Percentiles rank a stretch among this genome's conserved stretches.
These are phyloP conservation scores for Cerastoderma edule DNA, from an alignment of 2,888 invertebrate species.

Conservation along the genomic window DNA sequence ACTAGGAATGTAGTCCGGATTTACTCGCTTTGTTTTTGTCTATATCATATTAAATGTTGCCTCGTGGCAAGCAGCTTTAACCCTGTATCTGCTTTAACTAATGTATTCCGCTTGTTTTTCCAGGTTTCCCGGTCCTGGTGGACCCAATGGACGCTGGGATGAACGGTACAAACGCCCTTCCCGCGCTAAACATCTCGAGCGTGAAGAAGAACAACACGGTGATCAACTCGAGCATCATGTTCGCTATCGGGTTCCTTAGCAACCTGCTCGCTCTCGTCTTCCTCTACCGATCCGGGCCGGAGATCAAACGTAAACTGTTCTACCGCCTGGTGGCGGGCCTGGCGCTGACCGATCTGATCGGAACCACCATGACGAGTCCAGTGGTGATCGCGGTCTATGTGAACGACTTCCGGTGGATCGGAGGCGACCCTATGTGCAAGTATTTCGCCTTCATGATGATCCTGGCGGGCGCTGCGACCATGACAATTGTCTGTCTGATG, in stretches of 20 bases:
- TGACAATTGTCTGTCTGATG: conserved; percentile 83
- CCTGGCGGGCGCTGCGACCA: conserved; percentile 80
- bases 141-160: conserved; percentile 4
- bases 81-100: no score
- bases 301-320: conserved; percentile 81
- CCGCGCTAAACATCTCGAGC: conserved; percentile 31
- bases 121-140: conserved; percentile 9
- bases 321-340: conserved; percentile 82
- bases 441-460: conserved; percentile 83
- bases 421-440: conserved; percentile 77
- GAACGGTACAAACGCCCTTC: conserved; percentile 31
- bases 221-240: conserved; percentile 71
- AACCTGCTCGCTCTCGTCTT: conserved; percentile 82
- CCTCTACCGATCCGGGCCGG: conserved; percentile 73
- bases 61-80: no score
- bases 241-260: conserved; percentile 78
- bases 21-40: no score
- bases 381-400: conserved; percentile 78
- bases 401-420: conserved; percentile 78
- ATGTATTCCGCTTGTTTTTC: no score
- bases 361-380: conserved; percentile 81
- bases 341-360: conserved; percentile 82
- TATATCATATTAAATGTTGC: no score
- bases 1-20: no score
- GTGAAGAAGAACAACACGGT: conserved; percentile 61